A percentile compares a stretch with the other conserved stretches of the same genome.
Evolutionary conservation across 2,113 vertebrate genomes (phyloP).

Genomic region (Clarias macrocephalus): DNA sequence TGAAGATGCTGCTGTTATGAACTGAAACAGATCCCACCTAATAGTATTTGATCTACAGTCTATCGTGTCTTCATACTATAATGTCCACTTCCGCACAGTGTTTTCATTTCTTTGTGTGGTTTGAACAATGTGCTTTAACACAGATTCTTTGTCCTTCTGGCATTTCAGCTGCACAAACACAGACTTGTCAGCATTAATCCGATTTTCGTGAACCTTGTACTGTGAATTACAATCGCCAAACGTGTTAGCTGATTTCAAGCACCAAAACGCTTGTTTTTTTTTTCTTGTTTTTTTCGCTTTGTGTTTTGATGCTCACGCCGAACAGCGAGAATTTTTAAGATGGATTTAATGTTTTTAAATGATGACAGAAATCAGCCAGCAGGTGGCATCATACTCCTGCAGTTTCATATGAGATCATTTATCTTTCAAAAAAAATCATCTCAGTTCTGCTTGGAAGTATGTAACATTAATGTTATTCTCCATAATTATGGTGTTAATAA

Average conservation of each 20-base stretch:
- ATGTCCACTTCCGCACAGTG: neutral
- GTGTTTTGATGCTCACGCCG: neutral
- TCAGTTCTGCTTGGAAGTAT: neutral
- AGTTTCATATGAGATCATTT: neutral
- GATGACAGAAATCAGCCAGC: neutral
- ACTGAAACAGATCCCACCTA: neutral
- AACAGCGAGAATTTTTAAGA: neutral
- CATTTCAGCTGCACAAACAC: neutral
- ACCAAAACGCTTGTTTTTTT: constrained; percentile 23
- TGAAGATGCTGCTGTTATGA: neutral
- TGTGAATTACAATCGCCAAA: neutral
- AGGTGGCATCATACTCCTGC: neutral
- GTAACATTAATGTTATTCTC: neutral
- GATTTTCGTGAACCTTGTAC: neutral
- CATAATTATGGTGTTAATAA: neutral
- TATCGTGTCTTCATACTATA: neutral
- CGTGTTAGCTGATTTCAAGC: neutral
- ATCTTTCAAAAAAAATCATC: neutral
- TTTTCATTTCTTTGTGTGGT: neutral
- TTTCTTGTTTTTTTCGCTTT: too few relatives aligned
- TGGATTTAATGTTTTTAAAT: neutral
- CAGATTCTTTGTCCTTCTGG: neutral
- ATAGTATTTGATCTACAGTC: neutral
- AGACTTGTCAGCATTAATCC: neutral
- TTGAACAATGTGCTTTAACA: neutral